phyloP scores from a whole-genome alignment of 2,113 vertebrate species.

The Mohoua ochrocephala region DNA sequence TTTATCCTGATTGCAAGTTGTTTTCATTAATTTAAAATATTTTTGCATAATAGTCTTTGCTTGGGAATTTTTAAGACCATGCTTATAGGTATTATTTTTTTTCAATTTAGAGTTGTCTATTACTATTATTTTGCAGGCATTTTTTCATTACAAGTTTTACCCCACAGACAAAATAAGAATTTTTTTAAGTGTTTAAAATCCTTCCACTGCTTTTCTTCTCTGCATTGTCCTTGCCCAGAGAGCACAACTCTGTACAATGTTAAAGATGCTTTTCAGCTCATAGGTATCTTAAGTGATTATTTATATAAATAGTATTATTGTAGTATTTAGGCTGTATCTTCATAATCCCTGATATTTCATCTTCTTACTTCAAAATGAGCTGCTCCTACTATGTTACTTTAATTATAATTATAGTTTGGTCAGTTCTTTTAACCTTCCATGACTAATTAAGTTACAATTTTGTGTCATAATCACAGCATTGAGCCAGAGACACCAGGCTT shows the following conservation, averaged over 20 bases:
- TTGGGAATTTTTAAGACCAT: neutral
- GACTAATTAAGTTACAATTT: neutral
- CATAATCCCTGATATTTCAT: neutral
- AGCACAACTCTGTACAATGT: neutral
- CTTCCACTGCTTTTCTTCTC: neutral
- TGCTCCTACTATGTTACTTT: neutral
- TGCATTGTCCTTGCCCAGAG: neutral
- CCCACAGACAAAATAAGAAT: neutral
- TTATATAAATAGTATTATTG: neutral
- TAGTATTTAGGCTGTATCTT: neutral
- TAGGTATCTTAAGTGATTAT: neutral
- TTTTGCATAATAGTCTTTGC: neutral
- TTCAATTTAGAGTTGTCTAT: neutral
- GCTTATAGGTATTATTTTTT: neutral
- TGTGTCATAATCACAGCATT: neutral
- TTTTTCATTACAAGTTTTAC: neutral
- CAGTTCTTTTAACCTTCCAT: neutral
- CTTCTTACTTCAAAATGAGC: neutral
- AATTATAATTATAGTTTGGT: neutral
- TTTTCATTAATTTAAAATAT: neutral
- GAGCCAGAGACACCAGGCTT: neutral
- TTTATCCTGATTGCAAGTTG: neutral
- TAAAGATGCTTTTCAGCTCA: neutral
- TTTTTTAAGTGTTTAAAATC: neutral
- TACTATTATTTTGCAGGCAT: neutral